Evolutionary conservation across 2,113 vertebrate species (phyloP).

Genomic region (Oenanthe oenanthe): DNA sequence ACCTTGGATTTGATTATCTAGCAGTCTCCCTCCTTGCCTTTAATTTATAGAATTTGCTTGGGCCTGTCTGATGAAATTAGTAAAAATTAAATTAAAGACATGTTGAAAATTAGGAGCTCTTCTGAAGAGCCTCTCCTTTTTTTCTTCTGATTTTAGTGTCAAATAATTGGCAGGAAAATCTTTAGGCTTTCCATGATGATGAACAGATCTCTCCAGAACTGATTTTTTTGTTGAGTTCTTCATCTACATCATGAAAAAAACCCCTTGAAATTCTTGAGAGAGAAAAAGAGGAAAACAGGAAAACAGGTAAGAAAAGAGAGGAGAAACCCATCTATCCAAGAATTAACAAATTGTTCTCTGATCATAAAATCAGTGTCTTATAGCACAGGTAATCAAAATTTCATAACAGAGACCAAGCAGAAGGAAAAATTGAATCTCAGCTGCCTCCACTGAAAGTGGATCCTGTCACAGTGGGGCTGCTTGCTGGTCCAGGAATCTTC

Average conservation of each 20-base stretch:
- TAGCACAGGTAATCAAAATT: background rate
- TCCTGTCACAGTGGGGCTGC: too few species aligned
- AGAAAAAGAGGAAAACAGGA: background rate
- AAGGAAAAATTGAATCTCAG: background rate
- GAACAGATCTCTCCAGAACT: background rate
- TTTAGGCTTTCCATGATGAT: background rate
- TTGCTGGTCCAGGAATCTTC: background rate
- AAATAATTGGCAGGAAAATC: background rate
- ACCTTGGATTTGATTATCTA: background rate
- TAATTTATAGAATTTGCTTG: background rate
- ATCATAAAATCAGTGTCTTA: background rate
- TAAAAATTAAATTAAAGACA: background rate
- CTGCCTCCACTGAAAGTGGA: background rate
- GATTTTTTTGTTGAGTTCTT: background rate
- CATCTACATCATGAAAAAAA: background rate
- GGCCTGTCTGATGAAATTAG: background rate
- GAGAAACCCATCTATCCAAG: background rate
- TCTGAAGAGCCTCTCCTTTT: background rate
- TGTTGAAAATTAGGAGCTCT: background rate
- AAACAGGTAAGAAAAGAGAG: background rate
- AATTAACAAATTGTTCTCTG: background rate
- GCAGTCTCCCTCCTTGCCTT: background rate
- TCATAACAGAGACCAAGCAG: background rate
- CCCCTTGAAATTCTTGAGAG: background rate
- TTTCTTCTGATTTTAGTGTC: background rate